phyloP scores from a whole-genome alignment of 2,797 vertebrate genomes.

The Micromesistius poutassou region DNA sequence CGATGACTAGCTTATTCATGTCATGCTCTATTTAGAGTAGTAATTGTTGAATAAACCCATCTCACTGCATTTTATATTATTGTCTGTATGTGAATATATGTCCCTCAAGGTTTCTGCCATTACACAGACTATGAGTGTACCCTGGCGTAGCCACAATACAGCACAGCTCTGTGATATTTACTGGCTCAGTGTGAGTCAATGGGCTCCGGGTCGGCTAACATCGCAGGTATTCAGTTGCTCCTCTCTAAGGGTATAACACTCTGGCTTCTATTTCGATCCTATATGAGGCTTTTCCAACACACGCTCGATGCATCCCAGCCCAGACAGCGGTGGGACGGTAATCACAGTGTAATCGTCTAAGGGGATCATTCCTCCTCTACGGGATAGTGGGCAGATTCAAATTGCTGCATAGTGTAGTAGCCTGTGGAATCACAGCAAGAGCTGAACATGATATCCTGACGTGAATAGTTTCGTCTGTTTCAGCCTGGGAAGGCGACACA shows the following conservation, averaged over 20 bases:
- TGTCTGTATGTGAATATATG: neutral
- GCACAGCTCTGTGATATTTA: slow-evolving; percentile 30
- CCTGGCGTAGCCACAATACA: neutral
- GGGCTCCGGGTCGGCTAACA: slow-evolving; percentile 28
- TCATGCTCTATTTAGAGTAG: slow-evolving; percentile 3
- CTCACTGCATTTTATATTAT: slow-evolving; percentile 2
- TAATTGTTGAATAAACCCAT: neutral
- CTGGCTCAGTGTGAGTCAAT: slow-evolving; percentile 37
- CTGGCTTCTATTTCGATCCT: slow-evolving; percentile 29
- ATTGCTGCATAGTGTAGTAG: slow-evolving; percentile 14
- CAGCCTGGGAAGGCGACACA: neutral
- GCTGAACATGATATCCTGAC: neutral
- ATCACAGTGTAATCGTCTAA: slow-evolving; percentile 27
- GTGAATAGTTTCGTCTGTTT: neutral
- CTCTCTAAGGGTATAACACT: slow-evolving; percentile 32
- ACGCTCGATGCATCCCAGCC: slow-evolving; percentile 33
- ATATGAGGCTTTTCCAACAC: slow-evolving; percentile 15
- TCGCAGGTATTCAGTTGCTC: slow-evolving; percentile 46
- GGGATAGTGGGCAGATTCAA: slow-evolving; percentile 34
- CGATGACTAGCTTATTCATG: neutral
- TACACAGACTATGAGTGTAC: neutral
- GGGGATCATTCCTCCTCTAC: slow-evolving; percentile 24
- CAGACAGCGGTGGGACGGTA: slow-evolving; percentile 31
- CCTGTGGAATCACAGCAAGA: neutral
- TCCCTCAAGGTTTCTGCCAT: neutral